phyloP scores from a whole-genome alignment of 2,113 vertebrate genomes.

The Nycticebus coucang region DNA sequence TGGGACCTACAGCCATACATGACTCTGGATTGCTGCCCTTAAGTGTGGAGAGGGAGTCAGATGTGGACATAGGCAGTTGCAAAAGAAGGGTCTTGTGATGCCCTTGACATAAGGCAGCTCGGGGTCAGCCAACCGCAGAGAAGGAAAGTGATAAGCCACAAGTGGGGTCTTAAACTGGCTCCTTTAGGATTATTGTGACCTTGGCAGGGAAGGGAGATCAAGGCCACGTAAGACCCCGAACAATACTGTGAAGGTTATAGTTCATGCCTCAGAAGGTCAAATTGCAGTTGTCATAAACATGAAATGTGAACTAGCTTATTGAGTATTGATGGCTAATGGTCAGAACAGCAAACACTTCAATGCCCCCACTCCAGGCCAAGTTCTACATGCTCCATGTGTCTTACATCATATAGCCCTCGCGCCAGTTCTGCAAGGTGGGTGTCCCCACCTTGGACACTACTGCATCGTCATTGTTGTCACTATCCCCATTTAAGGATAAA shows the following conservation, averaged over 20 bases:
- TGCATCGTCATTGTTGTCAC: accelerated
- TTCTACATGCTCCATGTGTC: accelerated
- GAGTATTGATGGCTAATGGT: accelerated
- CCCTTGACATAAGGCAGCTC: accelerated
- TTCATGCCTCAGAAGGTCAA: not conserved
- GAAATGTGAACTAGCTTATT: accelerated
- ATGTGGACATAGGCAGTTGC: not conserved
- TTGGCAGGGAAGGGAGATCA: not conserved
- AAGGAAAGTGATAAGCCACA: not conserved
- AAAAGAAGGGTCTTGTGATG: no score
- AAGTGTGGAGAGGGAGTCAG: not conserved
- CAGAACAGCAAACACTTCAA: not conserved
- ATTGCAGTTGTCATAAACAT: not conserved
- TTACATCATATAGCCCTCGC: not conserved
- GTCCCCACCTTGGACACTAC: accelerated
- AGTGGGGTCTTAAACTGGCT: not conserved
- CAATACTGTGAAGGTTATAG: not conserved
- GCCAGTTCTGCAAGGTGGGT: not conserved
- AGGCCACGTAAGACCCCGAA: not conserved
- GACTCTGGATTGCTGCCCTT: not conserved
- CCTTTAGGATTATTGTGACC: not conserved
- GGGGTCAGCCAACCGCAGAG: not conserved
- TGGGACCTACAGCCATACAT: no score
- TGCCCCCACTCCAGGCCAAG: not conserved
- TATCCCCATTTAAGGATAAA: not conserved